Evolutionary conservation across 2,797 vertebrate genomes (phyloP).

Genomic region (Spinibarbus caldwelli): DNA sequence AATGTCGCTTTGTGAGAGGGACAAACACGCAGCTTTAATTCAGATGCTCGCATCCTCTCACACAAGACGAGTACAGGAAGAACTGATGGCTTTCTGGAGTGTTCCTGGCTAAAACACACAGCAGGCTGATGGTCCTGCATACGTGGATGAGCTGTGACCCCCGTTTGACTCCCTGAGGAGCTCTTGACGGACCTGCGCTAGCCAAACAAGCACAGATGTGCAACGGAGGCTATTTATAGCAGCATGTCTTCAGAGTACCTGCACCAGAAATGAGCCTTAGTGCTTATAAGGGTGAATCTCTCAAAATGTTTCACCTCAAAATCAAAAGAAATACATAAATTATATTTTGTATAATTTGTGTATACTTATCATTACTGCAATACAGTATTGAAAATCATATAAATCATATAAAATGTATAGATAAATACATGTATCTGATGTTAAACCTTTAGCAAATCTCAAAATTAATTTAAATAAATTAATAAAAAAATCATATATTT

Average conservation of each 20-base stretch:
- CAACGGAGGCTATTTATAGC: slow-evolving; percentile 16
- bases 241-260: slow-evolving; percentile 12
- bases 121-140: neutral
- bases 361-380: too few species aligned
- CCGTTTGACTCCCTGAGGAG: slow-evolving; percentile 3
- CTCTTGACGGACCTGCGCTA: neutral
- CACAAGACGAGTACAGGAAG: neutral
- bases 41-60: neutral
- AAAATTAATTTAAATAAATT: neutral
- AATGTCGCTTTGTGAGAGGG: neutral
- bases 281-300: too few species aligned
- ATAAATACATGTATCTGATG: neutral
- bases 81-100: neutral
- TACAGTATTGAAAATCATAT: too few species aligned
- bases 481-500: too few species aligned
- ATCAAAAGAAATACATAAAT: neutral
- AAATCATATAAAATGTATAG: neutral
- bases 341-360: neutral
- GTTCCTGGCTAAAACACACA: neutral
- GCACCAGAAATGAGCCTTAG: neutral
- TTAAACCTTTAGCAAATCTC: neutral
- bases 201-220: slow-evolving; percentile 42
- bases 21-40: neutral
- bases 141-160: slow-evolving; percentile 24
- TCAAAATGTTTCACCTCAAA: too few species aligned